Evolutionary conservation across 2,113 vertebrate genomes (phyloP).

Genomic region (Ciconia boyciana): DNA sequence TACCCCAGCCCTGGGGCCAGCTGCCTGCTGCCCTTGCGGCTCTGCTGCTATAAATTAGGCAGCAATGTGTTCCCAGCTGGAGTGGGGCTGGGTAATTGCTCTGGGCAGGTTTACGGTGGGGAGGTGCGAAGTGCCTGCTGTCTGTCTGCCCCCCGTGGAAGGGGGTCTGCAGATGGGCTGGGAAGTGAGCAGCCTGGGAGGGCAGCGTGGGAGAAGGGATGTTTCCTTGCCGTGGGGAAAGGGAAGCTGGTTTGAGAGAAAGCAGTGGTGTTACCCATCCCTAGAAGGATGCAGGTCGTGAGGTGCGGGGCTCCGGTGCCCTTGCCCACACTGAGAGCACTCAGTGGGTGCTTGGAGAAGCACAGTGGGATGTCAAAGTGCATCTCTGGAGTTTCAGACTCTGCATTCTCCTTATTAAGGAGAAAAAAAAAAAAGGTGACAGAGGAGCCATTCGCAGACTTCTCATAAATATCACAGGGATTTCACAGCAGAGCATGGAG

Average conservation of each 20-base stretch:
- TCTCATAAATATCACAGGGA: background rate
- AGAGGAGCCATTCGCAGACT: background rate
- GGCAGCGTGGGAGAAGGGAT: background rate
- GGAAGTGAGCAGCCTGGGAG: background rate
- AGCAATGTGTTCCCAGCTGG: conserved; percentile 47
- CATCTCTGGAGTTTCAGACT: background rate
- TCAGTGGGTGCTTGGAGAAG: background rate
- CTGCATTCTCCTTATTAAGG: background rate
- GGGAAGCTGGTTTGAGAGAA: background rate
- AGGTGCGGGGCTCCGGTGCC: background rate
- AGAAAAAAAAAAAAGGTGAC: background rate
- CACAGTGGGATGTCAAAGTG: background rate
- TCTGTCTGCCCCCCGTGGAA: conserved; percentile 30
- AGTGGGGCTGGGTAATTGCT: conserved; percentile 65
- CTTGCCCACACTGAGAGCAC: accelerated
- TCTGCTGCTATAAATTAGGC: conserved; percentile 65
- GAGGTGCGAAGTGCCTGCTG: conserved; percentile 74
- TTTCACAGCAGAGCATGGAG: background rate
- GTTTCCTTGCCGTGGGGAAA: accelerated
- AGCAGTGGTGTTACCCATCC: accelerated
- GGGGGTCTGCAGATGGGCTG: background rate
- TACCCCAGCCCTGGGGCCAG: conserved; percentile 1
- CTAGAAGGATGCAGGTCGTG: accelerated
- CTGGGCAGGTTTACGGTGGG: conserved; percentile 78
- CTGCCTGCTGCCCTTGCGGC: conserved; percentile 17